Evolutionary conservation across 2,797 vertebrate species (phyloP), one percentile per base, ranked within the genome.

Genomic region (Coregonus sp.): DNA sequence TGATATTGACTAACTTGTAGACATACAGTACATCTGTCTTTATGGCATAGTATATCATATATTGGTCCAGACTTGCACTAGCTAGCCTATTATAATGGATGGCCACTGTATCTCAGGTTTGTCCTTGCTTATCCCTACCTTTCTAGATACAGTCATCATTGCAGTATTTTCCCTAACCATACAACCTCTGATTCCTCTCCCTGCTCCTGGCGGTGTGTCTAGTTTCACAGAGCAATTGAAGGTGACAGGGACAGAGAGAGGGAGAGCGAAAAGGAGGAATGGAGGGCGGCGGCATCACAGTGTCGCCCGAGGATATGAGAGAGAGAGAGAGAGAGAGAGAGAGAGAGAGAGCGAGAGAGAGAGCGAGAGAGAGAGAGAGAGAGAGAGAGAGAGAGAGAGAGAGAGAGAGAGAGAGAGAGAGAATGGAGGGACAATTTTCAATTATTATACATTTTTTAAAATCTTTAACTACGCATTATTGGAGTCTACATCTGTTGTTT

Each of bases 1-100:
- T 87, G 73, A 54, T 85, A 70, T 40, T 86, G 63, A 61, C 89
- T 4, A 4, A 15, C 20, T 25, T 51, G 40, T 50, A 59, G 61
- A 37, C 40, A 33, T 50, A 5, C 65, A 20, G 25, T 25, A 25
- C 25, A 25, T 47, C 5, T 14, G 16, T 15, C 2, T 18, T 63
- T 75, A 69, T 25, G 67, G 12, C 5, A 3, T 16, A 14, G 6
- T 29, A 40, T 56, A 12, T 33, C 29, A 25, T 7, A 1, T 15
- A 7, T 29, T 7, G 14, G 52, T 18, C 4, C 52, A 54, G 15
- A 54, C 52, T 18, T 54, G 15, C 52, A 37, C 35, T 37, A 5
- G 35, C 35, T 37, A 37, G 5, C 35, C 35, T 6, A 37, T 37
- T 5, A 37, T 37, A 5, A 37, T 37, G 35, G 35, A 37, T 37